Conservation (phyloP, 2,113 vertebrate species). For the Delphinapterus leucas region DNA sequence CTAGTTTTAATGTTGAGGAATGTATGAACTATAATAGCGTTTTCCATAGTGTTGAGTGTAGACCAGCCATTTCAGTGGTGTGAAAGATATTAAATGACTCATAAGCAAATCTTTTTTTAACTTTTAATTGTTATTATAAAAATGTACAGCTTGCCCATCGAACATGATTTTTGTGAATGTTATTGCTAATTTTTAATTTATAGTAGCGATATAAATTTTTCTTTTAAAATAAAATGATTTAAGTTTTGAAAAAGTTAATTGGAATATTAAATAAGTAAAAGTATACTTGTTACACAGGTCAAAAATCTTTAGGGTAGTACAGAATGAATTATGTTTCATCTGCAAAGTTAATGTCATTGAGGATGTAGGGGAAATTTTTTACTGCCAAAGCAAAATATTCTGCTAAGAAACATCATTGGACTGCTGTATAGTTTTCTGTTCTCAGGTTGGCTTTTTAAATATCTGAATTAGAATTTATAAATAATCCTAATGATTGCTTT, state of each 20-base stretch:
- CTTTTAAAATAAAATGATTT: slow-evolving; percentile 31
- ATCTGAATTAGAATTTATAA: slow-evolving; percentile 19
- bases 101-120: neutral
- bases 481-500: slow-evolving; percentile 10
- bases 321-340: neutral
- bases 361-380: neutral
- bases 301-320: neutral
- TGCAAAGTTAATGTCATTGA: neutral
- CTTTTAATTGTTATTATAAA: neutral
- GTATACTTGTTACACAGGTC: neutral
- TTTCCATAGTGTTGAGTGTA: neutral
- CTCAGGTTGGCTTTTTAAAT: neutral
- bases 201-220: neutral
- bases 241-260: slow-evolving; percentile 18
- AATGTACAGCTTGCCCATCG: neutral
- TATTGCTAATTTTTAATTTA: neutral
- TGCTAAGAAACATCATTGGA: neutral
- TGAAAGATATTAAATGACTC: neutral
- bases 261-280: slow-evolving; percentile 13
- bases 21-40: neutral
- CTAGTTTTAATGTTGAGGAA: neutral
- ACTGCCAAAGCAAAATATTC: neutral
- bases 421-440: neutral
- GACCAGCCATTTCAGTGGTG: neutral
- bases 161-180: neutral